These are phyloP conservation scores for Mus minutoides DNA, from an alignment of 2,797 vertebrate genomes.

Conservation along the genomic window DNA sequence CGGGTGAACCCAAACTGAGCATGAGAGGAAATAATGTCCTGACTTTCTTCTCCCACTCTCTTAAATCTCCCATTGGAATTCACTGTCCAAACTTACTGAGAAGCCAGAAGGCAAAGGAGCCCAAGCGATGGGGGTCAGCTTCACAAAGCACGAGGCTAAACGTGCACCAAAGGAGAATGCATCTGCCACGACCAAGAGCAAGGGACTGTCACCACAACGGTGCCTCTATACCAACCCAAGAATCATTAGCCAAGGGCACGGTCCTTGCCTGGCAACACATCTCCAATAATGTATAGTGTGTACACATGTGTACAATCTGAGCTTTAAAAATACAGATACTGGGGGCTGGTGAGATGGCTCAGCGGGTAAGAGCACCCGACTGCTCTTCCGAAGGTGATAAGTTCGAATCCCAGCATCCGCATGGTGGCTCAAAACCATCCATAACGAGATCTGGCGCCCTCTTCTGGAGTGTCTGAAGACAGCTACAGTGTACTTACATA, in stretches of 20 bases:
- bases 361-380: too few relatives aligned
- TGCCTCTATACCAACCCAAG: not conserved
- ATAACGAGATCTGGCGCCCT: too few relatives aligned
- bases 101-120: not conserved
- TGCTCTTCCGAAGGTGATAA: too few relatives aligned
- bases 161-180: not conserved
- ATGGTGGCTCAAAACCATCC: too few relatives aligned
- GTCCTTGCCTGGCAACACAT: not conserved
- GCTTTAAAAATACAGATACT: not conserved
- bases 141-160: not conserved
- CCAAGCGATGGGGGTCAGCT: slow-evolving; percentile 9
- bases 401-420: too few relatives aligned
- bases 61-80: not conserved
- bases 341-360: too few relatives aligned
- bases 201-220: slow-evolving; percentile 5
- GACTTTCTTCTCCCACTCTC: not conserved
- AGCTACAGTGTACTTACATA: too few relatives aligned
- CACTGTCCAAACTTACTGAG: not conserved
- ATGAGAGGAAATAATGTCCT: not conserved
- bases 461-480: too few relatives aligned
- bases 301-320: not conserved
- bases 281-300: not conserved
- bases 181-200: not conserved
- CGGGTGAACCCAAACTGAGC: not conserved
- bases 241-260: not conserved